These are phyloP conservation scores for Kuschelorhynchus macadamiae DNA, from an alignment of 2,888 invertebrate species.

Conservation along the genomic window DNA sequence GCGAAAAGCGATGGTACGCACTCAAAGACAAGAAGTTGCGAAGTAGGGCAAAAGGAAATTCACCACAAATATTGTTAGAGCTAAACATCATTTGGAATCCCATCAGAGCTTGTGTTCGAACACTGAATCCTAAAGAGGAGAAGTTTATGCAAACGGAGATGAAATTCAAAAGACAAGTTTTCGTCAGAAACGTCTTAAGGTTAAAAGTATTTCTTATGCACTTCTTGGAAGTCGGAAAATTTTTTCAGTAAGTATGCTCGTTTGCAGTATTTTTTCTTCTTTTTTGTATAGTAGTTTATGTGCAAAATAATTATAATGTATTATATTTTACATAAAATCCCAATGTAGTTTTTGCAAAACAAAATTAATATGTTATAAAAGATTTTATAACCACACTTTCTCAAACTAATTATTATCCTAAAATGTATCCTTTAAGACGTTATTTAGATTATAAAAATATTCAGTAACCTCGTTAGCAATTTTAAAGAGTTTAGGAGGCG, in stretches of 20 bases:
- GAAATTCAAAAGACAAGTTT: conserved; percentile 95
- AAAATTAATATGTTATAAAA: no score
- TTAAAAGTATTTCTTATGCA: conserved; percentile 91
- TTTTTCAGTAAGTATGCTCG: conserved; percentile 83
- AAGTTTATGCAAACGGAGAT: conserved; percentile 96
- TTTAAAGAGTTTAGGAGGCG: no score
- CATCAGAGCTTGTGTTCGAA: conserved; percentile 91
- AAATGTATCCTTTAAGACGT: no score
- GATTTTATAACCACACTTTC: not conserved
- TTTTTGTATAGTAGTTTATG: not conserved
- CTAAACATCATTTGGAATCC: conserved; percentile 95
- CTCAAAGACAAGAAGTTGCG: conserved; percentile 96
- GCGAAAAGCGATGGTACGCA: conserved; percentile 95
- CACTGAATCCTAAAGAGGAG: conserved; percentile 94
- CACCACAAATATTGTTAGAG: conserved; percentile 91
- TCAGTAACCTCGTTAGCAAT: no score
- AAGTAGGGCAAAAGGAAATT: conserved; percentile 91
- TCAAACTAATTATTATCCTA: no score
- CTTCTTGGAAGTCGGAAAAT: conserved; percentile 90
- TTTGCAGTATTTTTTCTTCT: not conserved
- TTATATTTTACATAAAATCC: no score
- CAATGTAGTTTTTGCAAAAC: no score
- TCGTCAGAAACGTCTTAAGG: conserved; percentile 93
- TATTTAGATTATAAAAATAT: no score
- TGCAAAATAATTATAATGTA: not conserved